Percentiles rank a stretch among this genome's conserved stretches.
Conservation (phyloP, 92 coral and sea anemone species). For the Isaurus tuberculatus region DNA sequence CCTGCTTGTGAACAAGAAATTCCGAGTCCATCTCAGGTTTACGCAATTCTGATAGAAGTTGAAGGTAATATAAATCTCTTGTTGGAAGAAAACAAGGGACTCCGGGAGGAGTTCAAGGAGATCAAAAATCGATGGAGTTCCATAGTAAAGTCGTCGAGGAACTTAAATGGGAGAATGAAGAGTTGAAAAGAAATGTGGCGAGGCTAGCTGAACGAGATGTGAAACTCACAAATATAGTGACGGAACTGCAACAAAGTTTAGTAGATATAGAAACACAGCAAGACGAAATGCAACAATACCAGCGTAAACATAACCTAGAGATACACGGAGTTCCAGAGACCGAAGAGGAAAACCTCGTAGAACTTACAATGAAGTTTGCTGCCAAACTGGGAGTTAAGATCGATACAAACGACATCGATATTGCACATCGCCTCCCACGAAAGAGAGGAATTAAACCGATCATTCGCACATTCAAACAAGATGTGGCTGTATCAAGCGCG, state of each 20-base stretch:
- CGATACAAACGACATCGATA: slow-evolving; percentile 11
- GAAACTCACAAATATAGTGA: neutral
- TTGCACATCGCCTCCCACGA: slow-evolving; percentile 8
- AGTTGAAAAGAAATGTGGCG: neutral
- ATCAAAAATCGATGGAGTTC: neutral
- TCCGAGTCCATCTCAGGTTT: neutral
- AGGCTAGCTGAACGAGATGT: neutral
- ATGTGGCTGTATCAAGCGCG: slow-evolving; percentile 18
- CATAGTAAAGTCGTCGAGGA: neutral
- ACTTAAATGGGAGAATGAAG: neutral
- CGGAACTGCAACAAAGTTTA: neutral
- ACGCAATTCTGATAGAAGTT: neutral
- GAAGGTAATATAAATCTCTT: neutral
- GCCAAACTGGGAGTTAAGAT: neutral
- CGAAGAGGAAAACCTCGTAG: neutral
- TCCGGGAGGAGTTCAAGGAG: neutral
- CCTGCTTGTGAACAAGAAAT: neutral
- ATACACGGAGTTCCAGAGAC: neutral
- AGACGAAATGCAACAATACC: neutral
- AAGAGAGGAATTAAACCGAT: neutral
- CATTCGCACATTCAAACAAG: slow-evolving; percentile 4
- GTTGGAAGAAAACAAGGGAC: neutral
- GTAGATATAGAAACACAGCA: slow-evolving; percentile 4
- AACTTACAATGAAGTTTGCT: neutral
- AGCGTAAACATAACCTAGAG: neutral